These are phyloP conservation scores for Rhagonycha fulva DNA, from an alignment of 2,888 invertebrate species.

Conservation along the genomic window DNA sequence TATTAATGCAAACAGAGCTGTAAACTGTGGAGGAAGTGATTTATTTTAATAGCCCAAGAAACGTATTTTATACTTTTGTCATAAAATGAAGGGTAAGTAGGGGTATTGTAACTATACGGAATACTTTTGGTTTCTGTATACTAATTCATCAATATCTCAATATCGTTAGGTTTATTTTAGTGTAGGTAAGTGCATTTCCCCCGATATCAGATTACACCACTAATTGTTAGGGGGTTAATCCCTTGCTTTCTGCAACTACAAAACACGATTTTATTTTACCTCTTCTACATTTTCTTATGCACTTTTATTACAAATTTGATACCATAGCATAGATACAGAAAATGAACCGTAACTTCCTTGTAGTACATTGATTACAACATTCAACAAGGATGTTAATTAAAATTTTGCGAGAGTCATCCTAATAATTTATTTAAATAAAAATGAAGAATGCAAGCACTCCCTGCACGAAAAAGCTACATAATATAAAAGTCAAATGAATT, in stretches of 20 bases:
- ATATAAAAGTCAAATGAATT: not conserved
- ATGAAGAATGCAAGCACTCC: not conserved
- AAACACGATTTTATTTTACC: not conserved
- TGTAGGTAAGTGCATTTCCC: not conserved
- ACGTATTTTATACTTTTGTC: not conserved
- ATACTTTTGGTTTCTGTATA: not conserved
- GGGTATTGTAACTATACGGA: not conserved
- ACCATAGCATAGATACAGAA: not conserved
- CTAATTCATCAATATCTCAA: not conserved
- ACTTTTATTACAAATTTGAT: not conserved
- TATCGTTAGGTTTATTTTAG: not conserved
- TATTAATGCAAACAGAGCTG: not conserved
- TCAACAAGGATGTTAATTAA: not conserved
- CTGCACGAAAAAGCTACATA: not conserved
- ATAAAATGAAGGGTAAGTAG: no score
- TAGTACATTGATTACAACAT: not conserved
- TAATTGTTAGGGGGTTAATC: not conserved
- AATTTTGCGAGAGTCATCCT: not conserved
- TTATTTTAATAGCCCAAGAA: not conserved
- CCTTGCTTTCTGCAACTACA: not conserved
- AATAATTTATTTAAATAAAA: not conserved
- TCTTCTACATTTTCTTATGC: not conserved
- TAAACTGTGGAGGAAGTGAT: not conserved
- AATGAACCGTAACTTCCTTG: not conserved
- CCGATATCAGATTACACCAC: not conserved